Evolutionary conservation across 2,797 vertebrate genomes (phyloP).

Genomic region (Linurgus olivaceus): DNA sequence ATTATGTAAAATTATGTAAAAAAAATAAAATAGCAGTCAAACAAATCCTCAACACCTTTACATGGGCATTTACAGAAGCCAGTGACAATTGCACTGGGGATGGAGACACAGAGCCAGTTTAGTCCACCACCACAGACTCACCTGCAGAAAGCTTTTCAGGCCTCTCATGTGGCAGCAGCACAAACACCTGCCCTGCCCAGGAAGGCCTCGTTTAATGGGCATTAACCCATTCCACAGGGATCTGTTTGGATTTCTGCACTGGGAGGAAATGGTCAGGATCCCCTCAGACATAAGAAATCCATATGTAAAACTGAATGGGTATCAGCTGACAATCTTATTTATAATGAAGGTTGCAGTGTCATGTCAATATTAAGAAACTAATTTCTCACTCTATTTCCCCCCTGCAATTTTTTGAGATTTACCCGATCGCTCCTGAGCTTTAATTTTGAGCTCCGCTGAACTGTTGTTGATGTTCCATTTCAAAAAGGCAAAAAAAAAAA

Average conservation of each 20-base stretch:
- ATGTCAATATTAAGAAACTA: slow-evolving; percentile 64
- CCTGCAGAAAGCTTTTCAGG: background rate
- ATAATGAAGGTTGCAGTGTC: background rate
- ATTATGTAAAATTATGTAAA: too few relatives aligned
- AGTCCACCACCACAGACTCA: background rate
- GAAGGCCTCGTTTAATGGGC: background rate
- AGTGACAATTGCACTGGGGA: background rate
- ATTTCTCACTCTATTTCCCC: slow-evolving; percentile 74
- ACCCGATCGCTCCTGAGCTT: slow-evolving; percentile 63
- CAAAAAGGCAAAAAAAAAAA: background rate
- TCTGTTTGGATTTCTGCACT: background rate
- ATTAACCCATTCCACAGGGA: background rate
- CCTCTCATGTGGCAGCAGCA: background rate
- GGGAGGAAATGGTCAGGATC: background rate
- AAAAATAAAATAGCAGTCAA: background rate
- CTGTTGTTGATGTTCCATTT: slow-evolving; percentile 70
- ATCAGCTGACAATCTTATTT: slow-evolving; percentile 9
- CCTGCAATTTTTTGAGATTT: slow-evolving; percentile 39
- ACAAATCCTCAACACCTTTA: background rate
- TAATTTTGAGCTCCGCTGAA: slow-evolving; percentile 77
- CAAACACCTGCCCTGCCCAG: background rate
- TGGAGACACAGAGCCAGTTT: background rate
- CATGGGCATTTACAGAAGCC: background rate
- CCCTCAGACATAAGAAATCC: background rate
- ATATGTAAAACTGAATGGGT: background rate